A percentile compares a stretch with the other conserved stretches of the same genome.
Conservation (phyloP, 2,113 vertebrate species). For the Pogona vitticeps region DNA sequence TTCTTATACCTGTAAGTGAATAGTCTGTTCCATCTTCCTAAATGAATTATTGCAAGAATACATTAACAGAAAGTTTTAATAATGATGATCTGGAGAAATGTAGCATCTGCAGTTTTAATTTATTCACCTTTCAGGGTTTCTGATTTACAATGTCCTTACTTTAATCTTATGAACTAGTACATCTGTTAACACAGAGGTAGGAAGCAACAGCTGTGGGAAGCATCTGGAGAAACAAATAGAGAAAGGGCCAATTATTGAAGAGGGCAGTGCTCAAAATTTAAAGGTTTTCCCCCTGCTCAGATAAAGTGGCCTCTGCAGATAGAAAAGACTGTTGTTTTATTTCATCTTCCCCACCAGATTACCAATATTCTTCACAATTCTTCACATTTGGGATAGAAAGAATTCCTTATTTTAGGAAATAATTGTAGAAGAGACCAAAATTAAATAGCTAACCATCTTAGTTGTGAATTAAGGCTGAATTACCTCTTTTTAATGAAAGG, state of each 20-base stretch:
- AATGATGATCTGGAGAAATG: background rate
- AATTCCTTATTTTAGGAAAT: too few relatives aligned
- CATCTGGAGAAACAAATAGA: too few relatives aligned
- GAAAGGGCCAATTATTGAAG: background rate
- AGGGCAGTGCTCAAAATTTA: background rate
- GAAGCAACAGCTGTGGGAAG: background rate
- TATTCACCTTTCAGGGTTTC: background rate
- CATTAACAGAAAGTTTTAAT: background rate
- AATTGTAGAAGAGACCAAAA: too few relatives aligned
- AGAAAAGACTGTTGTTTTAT: background rate
- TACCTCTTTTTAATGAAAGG: background rate
- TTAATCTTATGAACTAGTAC: background rate
- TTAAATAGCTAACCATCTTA: background rate
- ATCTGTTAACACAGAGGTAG: background rate
- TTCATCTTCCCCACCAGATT: background rate
- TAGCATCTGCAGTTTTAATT: background rate
- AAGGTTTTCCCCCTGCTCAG: background rate
- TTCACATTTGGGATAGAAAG: too few relatives aligned
- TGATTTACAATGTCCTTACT: background rate
- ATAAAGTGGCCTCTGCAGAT: background rate
- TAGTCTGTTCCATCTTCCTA: background rate
- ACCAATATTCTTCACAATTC: too few relatives aligned
- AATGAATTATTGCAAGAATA: background rate
- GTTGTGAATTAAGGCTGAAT: background rate
- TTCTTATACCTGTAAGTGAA: conserved; percentile 12